Evolutionary conservation across 2,113 vertebrate species (phyloP).

Genomic region (Phaethon lepturus): DNA sequence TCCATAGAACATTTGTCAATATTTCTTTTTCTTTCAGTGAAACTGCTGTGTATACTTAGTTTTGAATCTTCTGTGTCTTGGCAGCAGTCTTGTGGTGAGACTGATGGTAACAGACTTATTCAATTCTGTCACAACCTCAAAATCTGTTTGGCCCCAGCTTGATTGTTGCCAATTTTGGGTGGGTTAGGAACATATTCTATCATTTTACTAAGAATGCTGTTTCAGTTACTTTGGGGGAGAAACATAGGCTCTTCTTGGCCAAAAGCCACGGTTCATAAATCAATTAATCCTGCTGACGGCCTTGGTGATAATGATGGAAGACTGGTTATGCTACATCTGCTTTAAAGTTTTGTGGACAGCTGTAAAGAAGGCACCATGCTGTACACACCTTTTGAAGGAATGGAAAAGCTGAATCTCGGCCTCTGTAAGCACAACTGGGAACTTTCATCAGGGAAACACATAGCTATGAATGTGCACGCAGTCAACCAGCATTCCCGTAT

Average conservation of each 20-base stretch:
- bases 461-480: neutral
- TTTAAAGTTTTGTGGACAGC: neutral
- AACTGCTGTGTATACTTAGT: neutral
- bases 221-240: conserved; percentile 6
- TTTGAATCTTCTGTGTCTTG: conserved; percentile 33
- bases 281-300: neutral
- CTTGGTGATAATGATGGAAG: neutral
- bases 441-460: neutral
- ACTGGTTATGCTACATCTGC: neutral
- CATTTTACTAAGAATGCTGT: conserved; percentile 18
- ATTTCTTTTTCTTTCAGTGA: neutral
- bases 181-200: neutral
- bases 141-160: conserved; percentile 6
- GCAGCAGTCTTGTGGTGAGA: conserved; percentile 17
- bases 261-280: neutral
- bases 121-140: neutral
- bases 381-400: neutral
- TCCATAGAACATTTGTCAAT: neutral
- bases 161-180: conserved; percentile 5
- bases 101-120: neutral
- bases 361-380: neutral
- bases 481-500: neutral
- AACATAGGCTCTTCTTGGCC: neutral
- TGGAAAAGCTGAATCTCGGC: neutral
- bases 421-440: neutral